Percentiles rank a stretch among this genome's conserved stretches.
These are phyloP conservation scores for Drosophila simulans DNA, from an alignment of 1,140 invertebrate species.

Conservation along the genomic window DNA sequence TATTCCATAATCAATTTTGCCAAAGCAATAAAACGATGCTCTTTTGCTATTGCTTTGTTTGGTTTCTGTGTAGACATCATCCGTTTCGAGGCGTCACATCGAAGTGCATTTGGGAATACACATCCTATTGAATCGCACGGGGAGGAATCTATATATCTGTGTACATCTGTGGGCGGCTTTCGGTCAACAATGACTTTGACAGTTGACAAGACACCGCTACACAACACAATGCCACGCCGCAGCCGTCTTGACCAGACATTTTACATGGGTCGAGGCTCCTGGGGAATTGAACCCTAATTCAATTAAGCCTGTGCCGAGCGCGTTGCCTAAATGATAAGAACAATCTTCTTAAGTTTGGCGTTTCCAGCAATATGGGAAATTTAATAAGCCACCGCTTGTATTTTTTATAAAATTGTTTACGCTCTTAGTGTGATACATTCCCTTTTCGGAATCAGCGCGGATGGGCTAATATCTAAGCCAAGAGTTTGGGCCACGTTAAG, in stretches of 20 bases:
- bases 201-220: conserved; percentile 57
- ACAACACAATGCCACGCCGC: conserved; percentile 12
- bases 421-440: conserved; percentile 24
- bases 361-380: neutral
- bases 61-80: conserved; percentile 15
- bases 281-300: conserved; percentile 32
- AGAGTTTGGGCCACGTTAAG: conserved; percentile 8
- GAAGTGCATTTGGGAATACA: conserved; percentile 52
- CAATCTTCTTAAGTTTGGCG: neutral
- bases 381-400: conserved; percentile 1
- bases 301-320: conserved; percentile 9
- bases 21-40: no score
- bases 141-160: neutral
- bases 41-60: no score
- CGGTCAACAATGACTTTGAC: conserved; percentile 53
- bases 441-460: neutral
- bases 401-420: conserved; percentile 12
- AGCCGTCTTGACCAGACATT: conserved; percentile 8
- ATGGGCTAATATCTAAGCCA: conserved; percentile 1
- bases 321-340: conserved; percentile 1
- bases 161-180: conserved; percentile 8
- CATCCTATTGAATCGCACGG: neutral
- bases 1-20: no score
- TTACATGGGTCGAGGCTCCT: conserved; percentile 23
- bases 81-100: conserved; percentile 39